Evolutionary conservation across 2,113 vertebrate species (phyloP).

Genomic region (Esox niger): DNA sequence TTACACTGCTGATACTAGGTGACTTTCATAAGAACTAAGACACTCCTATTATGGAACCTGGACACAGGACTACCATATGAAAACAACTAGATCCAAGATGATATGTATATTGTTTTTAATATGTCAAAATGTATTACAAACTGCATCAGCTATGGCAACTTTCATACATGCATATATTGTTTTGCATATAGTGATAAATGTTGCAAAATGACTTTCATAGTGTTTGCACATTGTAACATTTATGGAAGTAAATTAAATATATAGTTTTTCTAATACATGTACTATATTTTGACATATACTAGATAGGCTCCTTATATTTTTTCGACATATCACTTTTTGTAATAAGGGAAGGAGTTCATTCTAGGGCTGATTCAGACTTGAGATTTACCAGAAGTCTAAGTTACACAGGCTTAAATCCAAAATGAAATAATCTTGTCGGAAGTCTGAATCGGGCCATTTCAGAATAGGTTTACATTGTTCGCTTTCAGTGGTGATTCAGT

Average conservation of each 20-base stretch:
- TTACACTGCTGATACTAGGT: background rate
- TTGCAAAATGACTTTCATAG: background rate
- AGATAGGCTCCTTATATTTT: constrained; percentile 4
- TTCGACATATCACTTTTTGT: background rate
- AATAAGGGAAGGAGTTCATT: background rate
- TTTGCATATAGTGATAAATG: background rate
- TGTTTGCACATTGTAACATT: background rate
- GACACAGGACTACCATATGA: background rate
- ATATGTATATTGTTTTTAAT: background rate
- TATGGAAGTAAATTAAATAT: background rate
- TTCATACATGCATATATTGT: constrained; percentile 4
- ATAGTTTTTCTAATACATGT: background rate
- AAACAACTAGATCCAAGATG: background rate
- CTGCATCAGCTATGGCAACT: constrained; percentile 2
- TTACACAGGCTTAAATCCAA: no score
- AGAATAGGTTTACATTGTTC: constrained; percentile 4
- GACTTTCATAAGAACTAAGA: background rate
- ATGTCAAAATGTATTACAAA: constrained; percentile 10
- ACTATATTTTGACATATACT: constrained; percentile 4
- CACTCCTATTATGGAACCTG: background rate
- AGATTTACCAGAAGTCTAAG: no score
- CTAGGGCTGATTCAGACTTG: no score
- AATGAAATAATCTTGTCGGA: no score
- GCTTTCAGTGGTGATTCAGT: constrained; percentile 2
- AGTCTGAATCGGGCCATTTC: background rate